Conservation (phyloP, 2,888 invertebrate species). For the Melanargia galathea region DNA sequence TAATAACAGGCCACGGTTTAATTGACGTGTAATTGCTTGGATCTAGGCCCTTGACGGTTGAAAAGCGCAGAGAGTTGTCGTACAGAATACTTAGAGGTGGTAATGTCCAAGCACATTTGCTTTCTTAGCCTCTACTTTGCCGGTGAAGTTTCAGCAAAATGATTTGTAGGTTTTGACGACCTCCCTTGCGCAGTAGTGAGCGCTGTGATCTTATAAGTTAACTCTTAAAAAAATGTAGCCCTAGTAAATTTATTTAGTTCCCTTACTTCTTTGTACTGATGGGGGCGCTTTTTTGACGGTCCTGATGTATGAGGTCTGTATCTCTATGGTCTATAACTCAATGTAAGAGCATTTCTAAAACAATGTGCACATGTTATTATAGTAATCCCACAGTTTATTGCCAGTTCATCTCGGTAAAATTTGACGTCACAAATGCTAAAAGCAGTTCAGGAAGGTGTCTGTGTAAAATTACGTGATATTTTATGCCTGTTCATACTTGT, state of each 20-base stretch:
- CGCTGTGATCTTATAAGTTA: no score
- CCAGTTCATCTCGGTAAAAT: not conserved
- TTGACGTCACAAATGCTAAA: not conserved
- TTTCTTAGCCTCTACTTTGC: no score
- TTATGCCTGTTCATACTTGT: not conserved
- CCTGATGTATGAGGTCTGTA: not conserved
- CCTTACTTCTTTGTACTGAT: no score
- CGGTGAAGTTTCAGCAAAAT: no score
- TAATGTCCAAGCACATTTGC: not conserved
- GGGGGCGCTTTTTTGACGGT: no score
- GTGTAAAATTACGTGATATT: slow-evolving; percentile 7
- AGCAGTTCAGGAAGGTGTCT: slow-evolving; percentile 9
- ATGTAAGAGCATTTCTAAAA: slow-evolving; percentile 17
- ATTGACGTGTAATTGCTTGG: slow-evolving; percentile 46
- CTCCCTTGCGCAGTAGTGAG: no score
- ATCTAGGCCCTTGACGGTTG: slow-evolving; percentile 31
- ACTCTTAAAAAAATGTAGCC: no score
- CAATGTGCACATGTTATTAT: slow-evolving; percentile 15
- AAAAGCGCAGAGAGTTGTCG: slow-evolving; percentile 7
- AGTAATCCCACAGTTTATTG: slow-evolving; percentile 12
- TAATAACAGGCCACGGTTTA: slow-evolving; percentile 45
- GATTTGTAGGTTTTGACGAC: no score
- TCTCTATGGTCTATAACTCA: not conserved
- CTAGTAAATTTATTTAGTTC: no score
- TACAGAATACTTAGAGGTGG: not conserved